phyloP scores from a whole-genome alignment of 2,888 invertebrate genomes.

The Petrolisthes cinctipes region DNA sequence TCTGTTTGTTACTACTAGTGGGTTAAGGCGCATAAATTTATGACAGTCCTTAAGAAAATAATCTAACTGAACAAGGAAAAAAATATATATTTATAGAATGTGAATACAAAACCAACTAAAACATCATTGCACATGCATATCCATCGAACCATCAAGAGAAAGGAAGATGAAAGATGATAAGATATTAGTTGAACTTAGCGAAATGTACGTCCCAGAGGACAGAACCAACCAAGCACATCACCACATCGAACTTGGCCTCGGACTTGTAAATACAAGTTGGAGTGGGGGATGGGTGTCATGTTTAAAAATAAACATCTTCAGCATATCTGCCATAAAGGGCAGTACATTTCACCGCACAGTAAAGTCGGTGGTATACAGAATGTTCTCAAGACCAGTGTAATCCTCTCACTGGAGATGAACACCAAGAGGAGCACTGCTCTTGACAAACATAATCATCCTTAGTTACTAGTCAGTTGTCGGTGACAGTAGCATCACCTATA shows the following conservation, averaged over 20 bases:
- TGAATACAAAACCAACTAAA: constrained; percentile 21
- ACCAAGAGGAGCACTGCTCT: constrained; percentile 3
- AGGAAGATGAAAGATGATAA: too few relatives aligned
- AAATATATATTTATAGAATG: too few relatives aligned
- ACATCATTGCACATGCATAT: constrained; percentile 40
- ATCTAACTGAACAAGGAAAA: too few relatives aligned
- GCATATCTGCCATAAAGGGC: constrained; percentile 25
- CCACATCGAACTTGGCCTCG: too few relatives aligned
- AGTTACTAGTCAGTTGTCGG: constrained; percentile 12
- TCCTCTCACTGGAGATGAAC: background rate
- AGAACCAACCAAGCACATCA: too few relatives aligned
- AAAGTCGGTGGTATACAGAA: constrained; percentile 15
- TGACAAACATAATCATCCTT: constrained; percentile 10
- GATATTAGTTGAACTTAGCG: too few relatives aligned
- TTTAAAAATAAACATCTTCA: constrained; percentile 33
- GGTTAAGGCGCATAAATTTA: too few relatives aligned
- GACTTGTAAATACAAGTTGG: constrained; percentile 19
- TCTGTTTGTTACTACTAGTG: too few relatives aligned
- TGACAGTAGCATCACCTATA: constrained; percentile 19
- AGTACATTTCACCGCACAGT: constrained; percentile 26
- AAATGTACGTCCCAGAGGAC: too few relatives aligned
- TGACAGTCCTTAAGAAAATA: too few relatives aligned
- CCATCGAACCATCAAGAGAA: background rate
- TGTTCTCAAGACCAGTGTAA: background rate
- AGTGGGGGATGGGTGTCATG: background rate